Percentiles rank a stretch among this genome's conserved stretches.
These are phyloP conservation scores for Chloroceryle inda DNA, from an alignment of 2,797 vertebrate species.

Conservation along the genomic window DNA sequence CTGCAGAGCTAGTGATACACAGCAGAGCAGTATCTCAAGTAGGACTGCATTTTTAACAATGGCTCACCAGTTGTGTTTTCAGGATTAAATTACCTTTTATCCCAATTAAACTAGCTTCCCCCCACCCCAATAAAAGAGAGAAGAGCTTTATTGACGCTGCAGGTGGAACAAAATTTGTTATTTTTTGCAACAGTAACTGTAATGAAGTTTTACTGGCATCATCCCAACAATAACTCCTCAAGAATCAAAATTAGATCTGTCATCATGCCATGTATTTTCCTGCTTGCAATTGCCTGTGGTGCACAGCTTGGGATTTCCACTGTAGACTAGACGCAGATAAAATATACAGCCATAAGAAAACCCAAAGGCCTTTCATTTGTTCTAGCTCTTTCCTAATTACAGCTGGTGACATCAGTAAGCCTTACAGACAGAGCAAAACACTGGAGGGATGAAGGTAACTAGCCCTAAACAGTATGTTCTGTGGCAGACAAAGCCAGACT, in stretches of 20 bases:
- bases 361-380: neutral
- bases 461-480: neutral
- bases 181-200: neutral
- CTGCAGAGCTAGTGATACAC: neutral
- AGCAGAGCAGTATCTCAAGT: neutral
- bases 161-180: neutral
- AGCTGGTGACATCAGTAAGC: neutral
- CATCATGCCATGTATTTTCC: accelerated
- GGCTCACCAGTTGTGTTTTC: neutral
- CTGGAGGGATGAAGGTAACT: neutral
- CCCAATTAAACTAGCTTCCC: neutral
- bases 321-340: neutral
- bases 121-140: neutral
- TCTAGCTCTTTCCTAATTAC: neutral
- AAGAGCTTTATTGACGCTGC: accelerated
- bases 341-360: neutral
- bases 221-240: neutral
- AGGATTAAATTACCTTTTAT: neutral
- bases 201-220: neutral
- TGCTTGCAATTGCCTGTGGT: neutral
- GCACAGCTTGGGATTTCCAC: neutral
- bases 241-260: neutral
- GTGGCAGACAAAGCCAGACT: neutral
- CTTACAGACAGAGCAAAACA: neutral
- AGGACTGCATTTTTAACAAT: neutral